Conservation (phyloP, 2,113 vertebrate genomes). For the Hyla sarda region DNA sequence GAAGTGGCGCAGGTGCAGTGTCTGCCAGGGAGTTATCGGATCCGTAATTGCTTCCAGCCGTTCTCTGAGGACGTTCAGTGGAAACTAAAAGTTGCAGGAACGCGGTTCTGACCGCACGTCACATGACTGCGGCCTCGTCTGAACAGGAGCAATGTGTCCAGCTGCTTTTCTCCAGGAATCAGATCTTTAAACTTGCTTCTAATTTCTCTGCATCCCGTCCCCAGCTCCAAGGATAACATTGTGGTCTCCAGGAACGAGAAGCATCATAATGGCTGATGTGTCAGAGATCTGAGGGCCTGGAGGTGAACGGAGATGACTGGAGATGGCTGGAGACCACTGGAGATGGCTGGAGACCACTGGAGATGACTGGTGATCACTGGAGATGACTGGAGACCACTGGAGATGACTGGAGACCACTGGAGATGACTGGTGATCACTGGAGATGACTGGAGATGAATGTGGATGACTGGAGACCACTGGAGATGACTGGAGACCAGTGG, state of each 20-base stretch:
- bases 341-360: too few relatives aligned
- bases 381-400: too few relatives aligned
- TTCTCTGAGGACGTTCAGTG: not conserved
- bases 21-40: not conserved
- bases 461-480: too few relatives aligned
- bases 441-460: too few relatives aligned
- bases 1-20: not conserved
- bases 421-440: too few relatives aligned
- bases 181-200: constrained; percentile 31
- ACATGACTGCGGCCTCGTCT: constrained; percentile 7
- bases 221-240: constrained; percentile 35
- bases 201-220: constrained; percentile 3
- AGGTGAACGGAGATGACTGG: too few relatives aligned
- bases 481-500: too few relatives aligned
- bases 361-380: too few relatives aligned
- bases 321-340: too few relatives aligned
- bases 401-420: too few relatives aligned
- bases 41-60: too few relatives aligned
- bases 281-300: too few relatives aligned
- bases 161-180: constrained; percentile 8
- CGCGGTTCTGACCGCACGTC: not conserved
- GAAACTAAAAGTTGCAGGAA: constrained; percentile 1
- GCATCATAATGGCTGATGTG: constrained; percentile 21
- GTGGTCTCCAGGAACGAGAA: constrained; percentile 39
- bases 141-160: constrained; percentile 19